A percentile compares a stretch with the other conserved stretches of the same genome.
Evolutionary conservation across 2,797 vertebrate species (phyloP).

Genomic region (Neosilurus hyrtlii): DNA sequence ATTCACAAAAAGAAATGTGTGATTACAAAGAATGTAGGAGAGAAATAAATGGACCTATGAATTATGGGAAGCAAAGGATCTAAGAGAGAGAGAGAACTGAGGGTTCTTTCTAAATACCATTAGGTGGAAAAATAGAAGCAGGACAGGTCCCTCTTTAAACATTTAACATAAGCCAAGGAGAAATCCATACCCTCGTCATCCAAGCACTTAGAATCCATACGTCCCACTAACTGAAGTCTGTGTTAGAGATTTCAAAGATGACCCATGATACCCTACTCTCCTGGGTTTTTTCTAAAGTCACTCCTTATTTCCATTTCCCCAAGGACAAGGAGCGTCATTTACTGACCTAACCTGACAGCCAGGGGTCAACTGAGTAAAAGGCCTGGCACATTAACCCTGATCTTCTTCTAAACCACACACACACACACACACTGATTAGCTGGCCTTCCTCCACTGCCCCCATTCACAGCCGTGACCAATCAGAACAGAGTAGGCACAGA

Average conservation of each 20-base stretch:
- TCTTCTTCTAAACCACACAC: slow-evolving; percentile 16
- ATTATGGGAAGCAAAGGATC: not conserved
- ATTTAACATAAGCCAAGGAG: slow-evolving; percentile 21
- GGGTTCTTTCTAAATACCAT: slow-evolving; percentile 4
- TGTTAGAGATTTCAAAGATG: slow-evolving; percentile 51
- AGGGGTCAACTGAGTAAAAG: slow-evolving; percentile 52
- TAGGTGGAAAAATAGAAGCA: slow-evolving; percentile 16
- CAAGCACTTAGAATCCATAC: slow-evolving; percentile 26
- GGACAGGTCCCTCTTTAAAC: slow-evolving; percentile 23
- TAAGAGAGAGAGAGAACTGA: not conserved
- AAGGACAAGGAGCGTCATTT: slow-evolving; percentile 35
- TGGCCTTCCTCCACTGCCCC: no score
- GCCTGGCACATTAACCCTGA: slow-evolving; percentile 43
- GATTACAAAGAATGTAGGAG: not conserved
- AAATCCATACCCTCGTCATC: slow-evolving; percentile 40
- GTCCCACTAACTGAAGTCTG: slow-evolving; percentile 34
- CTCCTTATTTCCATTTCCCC: slow-evolving; percentile 33
- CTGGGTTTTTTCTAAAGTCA: slow-evolving; percentile 18
- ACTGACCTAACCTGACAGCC: slow-evolving; percentile 47
- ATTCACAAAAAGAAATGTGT: not conserved
- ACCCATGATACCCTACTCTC: slow-evolving; percentile 46
- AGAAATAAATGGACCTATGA: not conserved
- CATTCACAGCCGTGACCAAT: no score
- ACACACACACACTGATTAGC: not conserved
- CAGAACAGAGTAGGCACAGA: no score